phyloP scores from a whole-genome alignment of 2,113 vertebrate genomes.

The Hyaena hyaena region DNA sequence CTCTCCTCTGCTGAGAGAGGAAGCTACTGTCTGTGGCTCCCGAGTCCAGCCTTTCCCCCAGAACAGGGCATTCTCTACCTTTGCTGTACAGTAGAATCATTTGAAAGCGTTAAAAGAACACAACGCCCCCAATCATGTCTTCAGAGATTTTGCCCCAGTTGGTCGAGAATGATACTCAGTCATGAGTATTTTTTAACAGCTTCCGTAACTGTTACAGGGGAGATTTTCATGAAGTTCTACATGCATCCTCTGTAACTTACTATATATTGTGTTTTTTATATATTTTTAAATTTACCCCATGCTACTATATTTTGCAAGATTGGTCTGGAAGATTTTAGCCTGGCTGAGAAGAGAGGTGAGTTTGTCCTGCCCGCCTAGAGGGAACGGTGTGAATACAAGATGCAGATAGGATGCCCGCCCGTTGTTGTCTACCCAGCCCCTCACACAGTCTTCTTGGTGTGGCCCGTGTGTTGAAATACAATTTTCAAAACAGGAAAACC shows the following conservation, averaged over 20 bases:
- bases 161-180: neutral
- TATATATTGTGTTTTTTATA: neutral
- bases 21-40: neutral
- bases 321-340: neutral
- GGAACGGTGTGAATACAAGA: no score
- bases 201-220: neutral
- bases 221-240: neutral
- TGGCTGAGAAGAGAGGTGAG: neutral
- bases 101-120: neutral
- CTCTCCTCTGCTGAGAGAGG: neutral
- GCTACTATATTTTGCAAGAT: neutral
- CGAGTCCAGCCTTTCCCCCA: neutral
- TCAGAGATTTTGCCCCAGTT: neutral
- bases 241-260: neutral
- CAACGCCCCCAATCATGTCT: neutral
- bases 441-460: neutral
- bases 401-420: neutral
- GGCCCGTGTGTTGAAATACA: neutral
- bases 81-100: neutral
- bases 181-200: neutral
- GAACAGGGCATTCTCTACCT: neutral
- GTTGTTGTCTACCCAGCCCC: neutral
- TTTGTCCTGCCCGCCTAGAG: neutral
- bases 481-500: neutral
- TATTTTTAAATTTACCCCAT: neutral